phyloP scores from a whole-genome alignment of 2,888 invertebrate genomes.

The Mellilla xanthometata region DNA sequence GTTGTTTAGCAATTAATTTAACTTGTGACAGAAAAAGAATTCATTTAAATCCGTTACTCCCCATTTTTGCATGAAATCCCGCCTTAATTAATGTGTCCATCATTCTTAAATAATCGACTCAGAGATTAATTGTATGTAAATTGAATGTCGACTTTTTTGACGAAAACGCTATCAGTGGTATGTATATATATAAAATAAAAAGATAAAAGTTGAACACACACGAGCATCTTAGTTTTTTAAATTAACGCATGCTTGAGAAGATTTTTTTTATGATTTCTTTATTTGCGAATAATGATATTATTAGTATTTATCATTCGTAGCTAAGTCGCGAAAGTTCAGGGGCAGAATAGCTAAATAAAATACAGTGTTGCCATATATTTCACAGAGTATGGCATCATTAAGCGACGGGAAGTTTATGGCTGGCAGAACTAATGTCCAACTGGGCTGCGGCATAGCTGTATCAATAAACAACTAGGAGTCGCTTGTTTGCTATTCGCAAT shows the following conservation, averaged over 20 bases:
- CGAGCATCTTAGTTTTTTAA: too few species aligned
- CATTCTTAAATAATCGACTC: constrained; percentile 3
- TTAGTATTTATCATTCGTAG: too few species aligned
- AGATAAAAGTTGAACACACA: too few species aligned
- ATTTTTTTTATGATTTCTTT: too few species aligned
- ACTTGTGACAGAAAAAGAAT: constrained; percentile 5
- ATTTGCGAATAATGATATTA: too few species aligned
- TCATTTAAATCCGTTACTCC: constrained; percentile 5
- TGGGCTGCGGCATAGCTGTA: not conserved
- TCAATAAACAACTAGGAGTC: constrained; percentile 1
- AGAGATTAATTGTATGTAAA: too few species aligned
- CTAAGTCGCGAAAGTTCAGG: too few species aligned
- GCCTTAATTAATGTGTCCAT: constrained; percentile 11
- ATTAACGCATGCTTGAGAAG: too few species aligned
- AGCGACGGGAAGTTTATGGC: constrained; percentile 2
- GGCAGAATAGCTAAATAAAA: not conserved
- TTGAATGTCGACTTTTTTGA: too few species aligned
- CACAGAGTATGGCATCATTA: constrained; percentile 2
- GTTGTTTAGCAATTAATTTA: constrained; percentile 5
- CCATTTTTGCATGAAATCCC: constrained; percentile 3
- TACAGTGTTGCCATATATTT: not conserved
- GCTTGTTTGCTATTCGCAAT: not conserved
- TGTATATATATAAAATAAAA: too few species aligned
- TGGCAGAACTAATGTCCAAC: constrained; percentile 1
- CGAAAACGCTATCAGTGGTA: too few species aligned